Evolutionary conservation across 2,888 invertebrate genomes (phyloP).

Genomic region (Pseudococcus viburni): DNA sequence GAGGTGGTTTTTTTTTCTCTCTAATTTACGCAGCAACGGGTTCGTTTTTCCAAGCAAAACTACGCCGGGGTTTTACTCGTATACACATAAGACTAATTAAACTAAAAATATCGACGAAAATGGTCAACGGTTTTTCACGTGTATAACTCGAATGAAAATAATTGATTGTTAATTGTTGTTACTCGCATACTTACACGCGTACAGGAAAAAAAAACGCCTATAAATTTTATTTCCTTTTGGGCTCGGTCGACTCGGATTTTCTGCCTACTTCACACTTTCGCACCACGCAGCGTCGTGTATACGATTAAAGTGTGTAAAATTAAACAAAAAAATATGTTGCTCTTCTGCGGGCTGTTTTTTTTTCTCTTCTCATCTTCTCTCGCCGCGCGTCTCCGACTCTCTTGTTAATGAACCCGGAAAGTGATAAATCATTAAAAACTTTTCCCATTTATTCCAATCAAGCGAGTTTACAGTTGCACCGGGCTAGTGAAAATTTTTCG

Average conservation of each 20-base stretch:
- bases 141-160: slow-evolving; percentile 53
- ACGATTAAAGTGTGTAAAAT: slow-evolving; percentile 48
- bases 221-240: neutral
- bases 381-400: slow-evolving; percentile 27
- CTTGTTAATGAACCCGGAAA: slow-evolving; percentile 43
- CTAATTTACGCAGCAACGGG: neutral
- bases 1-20: too few species aligned
- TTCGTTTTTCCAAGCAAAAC: slow-evolving; percentile 5
- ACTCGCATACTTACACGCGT: slow-evolving; percentile 47
- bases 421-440: slow-evolving; percentile 51
- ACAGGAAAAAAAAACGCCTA: slow-evolving; percentile 6
- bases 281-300: neutral
- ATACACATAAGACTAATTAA: slow-evolving; percentile 44
- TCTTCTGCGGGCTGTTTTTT: neutral
- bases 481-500: slow-evolving; percentile 49
- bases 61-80: slow-evolving; percentile 8
- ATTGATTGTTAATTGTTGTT: slow-evolving; percentile 65
- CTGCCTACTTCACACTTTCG: neutral
- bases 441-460: slow-evolving; percentile 55
- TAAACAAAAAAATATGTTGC: neutral
- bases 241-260: neutral
- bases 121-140: slow-evolving; percentile 26
- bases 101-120: slow-evolving; percentile 52
- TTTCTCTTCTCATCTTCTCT: neutral
- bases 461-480: slow-evolving; percentile 37